Evolutionary conservation across 2,888 invertebrate species (phyloP), one percentile per base, ranked within the genome.

Genomic region (Apomyelois bistriatella): DNA sequence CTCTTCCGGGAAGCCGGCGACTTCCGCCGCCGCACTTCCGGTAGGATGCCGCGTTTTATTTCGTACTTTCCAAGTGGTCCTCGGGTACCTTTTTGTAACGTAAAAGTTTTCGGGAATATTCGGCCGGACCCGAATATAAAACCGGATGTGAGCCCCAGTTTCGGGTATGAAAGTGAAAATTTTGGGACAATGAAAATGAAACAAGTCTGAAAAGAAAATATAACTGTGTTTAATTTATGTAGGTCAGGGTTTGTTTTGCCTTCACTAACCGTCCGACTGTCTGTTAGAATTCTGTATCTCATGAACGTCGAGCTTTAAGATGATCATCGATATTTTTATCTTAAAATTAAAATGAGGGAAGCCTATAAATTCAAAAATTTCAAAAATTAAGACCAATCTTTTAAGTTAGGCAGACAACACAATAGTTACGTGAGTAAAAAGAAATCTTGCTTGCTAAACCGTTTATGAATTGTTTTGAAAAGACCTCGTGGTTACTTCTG

Each of bases 1-100:
- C 76, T 70, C 76, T 77, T 89, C 89, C 89, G 86, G 87, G 83
- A 84, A 83, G 85, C 82, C 83, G 81, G 78, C 75, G 80, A 84
- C 86, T 82, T 86, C 86, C 87, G 84, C 75, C 75, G 66, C 75
- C 72, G 76, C 66, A 72, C 81, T 82, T 89, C 88, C 89, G 80
- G 79, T 79, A 77, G 79, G 80, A 82, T 81, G 77, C 83, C 76
- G 76, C 68, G 69, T 72, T 74, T 81, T 82, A 77, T 82, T 82
- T 79, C 77, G 73, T 77, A 79, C 78, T 80, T 82, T 79, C 77
- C 76, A 78, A 84, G 82, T 78, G 76, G 66, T 71, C 70, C 80
- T 77, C 58, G 62, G 60, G 74, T 77, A 74, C 72, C 79, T 79
- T 82, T 76, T 87, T 83, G 77, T 79, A 74, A 73, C 63, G 68